Base-by-base conservation (phyloP, 2,888 invertebrate genomes). In the Ophion slaviceki region DNA sequence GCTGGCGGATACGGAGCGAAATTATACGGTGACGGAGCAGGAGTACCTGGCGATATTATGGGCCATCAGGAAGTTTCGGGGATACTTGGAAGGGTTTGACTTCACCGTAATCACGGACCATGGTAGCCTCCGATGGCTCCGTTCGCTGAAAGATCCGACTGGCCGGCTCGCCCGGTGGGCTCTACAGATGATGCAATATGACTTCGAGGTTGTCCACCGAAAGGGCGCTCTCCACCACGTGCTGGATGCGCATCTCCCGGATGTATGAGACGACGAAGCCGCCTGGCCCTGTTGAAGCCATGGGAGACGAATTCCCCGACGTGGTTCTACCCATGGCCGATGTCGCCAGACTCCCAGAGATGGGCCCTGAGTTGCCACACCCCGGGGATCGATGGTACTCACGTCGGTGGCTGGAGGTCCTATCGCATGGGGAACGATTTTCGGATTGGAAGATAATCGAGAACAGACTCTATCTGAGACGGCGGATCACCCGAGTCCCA, bases 361-460 rank as follows among this genome's bases (percentile, higher is more conserved):
- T 8, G 7, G 61, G 61, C 11, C 61, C 62, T 5, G 24, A 24
- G 11, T 3, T 45, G 2, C 24, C 20, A 11, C 11, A 20, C 4
- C 11, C 2, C 1, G 8, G 20, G 0, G 47, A 68, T 40, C 4
- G n/a, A 40, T 45, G 57, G 61, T 36, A 61, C 20, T 17, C 40
- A 11, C 36, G 40, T 20, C 24, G 62, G 2, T 57, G 61, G 57
- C 5, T 45, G 0, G 20, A 40, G 20, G 17, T 40, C 1, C 10
- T 45, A 5, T n/a, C 6, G 2, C 11, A 59, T 3, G n/a, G 45
- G 1, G 11, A n/a, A 2, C 57, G 40, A 2, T 68, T 24, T 17
- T 75, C 84, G 0, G 47, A 78, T 8, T 87, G 87, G 85, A 82
- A 86, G 28, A 66, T 66, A 0, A 17, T 85, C 0, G 82, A 80